phyloP scores from a whole-genome alignment of 2,888 invertebrate genomes.

The Yponomeuta sedellus region DNA sequence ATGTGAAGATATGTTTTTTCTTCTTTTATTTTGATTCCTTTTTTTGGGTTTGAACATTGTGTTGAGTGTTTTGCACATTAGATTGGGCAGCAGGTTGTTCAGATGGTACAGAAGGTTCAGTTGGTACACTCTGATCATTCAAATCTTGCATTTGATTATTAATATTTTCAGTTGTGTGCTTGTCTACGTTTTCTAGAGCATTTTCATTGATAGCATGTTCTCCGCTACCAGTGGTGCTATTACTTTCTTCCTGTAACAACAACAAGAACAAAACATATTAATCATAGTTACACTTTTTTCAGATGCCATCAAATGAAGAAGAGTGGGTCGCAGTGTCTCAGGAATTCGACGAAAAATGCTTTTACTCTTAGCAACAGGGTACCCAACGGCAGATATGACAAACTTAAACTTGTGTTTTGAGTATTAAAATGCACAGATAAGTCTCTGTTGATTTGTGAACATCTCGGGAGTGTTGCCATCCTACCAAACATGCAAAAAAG shows the following conservation, averaged over 20 bases:
- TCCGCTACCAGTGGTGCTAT: constrained; percentile 11
- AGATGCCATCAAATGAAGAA: constrained; percentile 28
- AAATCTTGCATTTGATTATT: constrained; percentile 17
- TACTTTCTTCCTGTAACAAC: constrained; percentile 7
- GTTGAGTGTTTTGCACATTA: background rate
- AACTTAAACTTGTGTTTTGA: too few relatives aligned
- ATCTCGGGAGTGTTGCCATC: too few relatives aligned
- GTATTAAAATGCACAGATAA: too few relatives aligned
- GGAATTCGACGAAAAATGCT: constrained; percentile 31
- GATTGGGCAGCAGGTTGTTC: constrained; percentile 15
- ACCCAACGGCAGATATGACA: constrained; percentile 25
- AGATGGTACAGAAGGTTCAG: constrained; percentile 19
- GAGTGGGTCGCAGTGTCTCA: constrained; percentile 31
- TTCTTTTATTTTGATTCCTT: constrained; percentile 11
- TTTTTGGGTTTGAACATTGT: constrained; percentile 8
- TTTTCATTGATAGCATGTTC: constrained; percentile 14
- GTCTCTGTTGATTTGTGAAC: too few relatives aligned
- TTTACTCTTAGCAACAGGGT: too few relatives aligned
- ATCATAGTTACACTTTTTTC: constrained; percentile 16
- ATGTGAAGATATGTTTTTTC: background rate
- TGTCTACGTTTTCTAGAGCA: constrained; percentile 20
- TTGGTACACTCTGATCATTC: constrained; percentile 21
- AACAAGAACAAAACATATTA: too few relatives aligned
- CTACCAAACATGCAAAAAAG: too few relatives aligned
- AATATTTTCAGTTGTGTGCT: constrained; percentile 20